These are phyloP conservation scores for Gambusia holbrooki DNA, from an alignment of 2,113 vertebrate genomes.

Conservation along the genomic window DNA sequence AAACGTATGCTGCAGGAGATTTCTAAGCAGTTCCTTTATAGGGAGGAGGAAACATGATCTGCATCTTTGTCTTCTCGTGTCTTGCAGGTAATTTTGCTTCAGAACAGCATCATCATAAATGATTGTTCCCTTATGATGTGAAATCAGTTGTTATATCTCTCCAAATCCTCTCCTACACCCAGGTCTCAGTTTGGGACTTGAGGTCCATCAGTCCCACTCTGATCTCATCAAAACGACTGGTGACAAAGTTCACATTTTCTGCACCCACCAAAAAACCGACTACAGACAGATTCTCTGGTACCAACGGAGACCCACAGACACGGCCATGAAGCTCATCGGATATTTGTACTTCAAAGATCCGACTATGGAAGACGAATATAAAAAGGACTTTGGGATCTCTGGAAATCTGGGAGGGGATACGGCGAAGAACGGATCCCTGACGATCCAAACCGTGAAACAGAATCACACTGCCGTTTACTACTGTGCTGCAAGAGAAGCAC, in stretches of 20 bases:
- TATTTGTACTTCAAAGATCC: neutral
- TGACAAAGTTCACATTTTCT: constrained; percentile 40
- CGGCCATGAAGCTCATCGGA: constrained; percentile 54
- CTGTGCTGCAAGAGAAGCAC: constrained; percentile 44
- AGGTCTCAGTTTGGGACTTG: constrained; percentile 31
- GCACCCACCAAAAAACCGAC: constrained; percentile 36
- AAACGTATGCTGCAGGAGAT: too few relatives aligned
- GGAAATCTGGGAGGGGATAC: constrained; percentile 27
- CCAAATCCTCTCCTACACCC: neutral
- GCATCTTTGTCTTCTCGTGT: constrained; percentile 7
- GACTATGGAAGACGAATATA: constrained; percentile 21
- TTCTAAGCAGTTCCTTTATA: neutral
- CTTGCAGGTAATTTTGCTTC: constrained; percentile 8
- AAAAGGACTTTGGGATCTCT: constrained; percentile 23
- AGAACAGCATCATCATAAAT: accelerated
- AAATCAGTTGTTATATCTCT: neutral
- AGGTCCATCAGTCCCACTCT: constrained; percentile 44
- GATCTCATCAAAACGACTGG: constrained; percentile 15
- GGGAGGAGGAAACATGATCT: neutral
- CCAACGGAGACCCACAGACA: constrained; percentile 36
- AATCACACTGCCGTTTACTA: constrained; percentile 53
- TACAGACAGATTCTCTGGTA: constrained; percentile 62
- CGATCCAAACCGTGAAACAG: neutral
- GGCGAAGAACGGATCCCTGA: constrained; percentile 29
- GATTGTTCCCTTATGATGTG: neutral